Base-by-base conservation (phyloP, 2,888 invertebrate species). In the Nycteola revayana region DNA sequence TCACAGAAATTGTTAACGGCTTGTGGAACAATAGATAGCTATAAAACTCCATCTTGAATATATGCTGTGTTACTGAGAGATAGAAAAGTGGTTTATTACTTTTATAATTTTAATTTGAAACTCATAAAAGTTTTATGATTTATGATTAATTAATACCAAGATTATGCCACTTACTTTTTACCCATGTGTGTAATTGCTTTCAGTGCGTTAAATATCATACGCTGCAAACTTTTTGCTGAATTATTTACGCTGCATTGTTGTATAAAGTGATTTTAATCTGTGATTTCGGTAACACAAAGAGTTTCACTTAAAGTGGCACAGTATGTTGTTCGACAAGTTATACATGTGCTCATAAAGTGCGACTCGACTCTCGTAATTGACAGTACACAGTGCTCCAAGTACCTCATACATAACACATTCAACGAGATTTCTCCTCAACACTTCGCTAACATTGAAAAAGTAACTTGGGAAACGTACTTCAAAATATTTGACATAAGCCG, bases 261-360 rank as follows among this genome's bases (percentile, higher is more conserved):
- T n/a, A n/a, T n/a, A n/a, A n/a, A n/a, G n/a, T n/a, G n/a, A n/a
- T n/a, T n/a, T n/a, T n/a, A n/a, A n/a, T n/a, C n/a, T n/a, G n/a
- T n/a, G 40, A 45, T 52, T 57, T 55, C 44, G 46, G 44, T 48
- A 53, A 55, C 47, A 40, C 40, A 41, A 38, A 43, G 42, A 57
- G 49, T 60, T 62, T 62, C 59, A 38, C 59, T 54, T 48, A 38
- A 57, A 54, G 50, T 47, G 44, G 55, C 43, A 55, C 55, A 49
- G 11, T 36, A 48, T 46, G 55, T 49, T 47, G 42, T 36, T 40
- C 36, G 45, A 56, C 60, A 48, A 56, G 54, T 60, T 56, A 33
- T 27, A 46, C 54, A 57, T 43, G 46, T 36, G 26, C 38, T 36
- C 42, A 52, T 62, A 56, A 60, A 62, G 52, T 49, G 60, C 44